Base-by-base conservation (phyloP, 1,140 invertebrate species). In the Oryzaephilus surinamensis region DNA sequence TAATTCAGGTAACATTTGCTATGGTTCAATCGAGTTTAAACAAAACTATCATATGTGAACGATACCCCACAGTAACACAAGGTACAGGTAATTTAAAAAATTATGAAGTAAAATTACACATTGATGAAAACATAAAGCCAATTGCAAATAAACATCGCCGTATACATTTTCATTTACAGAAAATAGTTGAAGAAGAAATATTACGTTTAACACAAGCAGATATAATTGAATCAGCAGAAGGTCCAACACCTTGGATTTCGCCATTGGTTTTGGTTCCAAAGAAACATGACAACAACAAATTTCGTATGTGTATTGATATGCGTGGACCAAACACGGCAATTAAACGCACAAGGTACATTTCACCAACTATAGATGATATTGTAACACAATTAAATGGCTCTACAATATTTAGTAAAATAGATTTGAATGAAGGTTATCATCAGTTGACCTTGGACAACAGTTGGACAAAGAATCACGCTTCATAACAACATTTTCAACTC, bases 251-350 rank as follows among this genome's bases (percentile, higher is more conserved):
- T 10, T 64, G 59, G 58, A 45, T 63, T 16, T 61, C 59, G 15
- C 58, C 61, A 4, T 33, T 62, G 4, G 54, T 58, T 5, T 46
- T 52, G 6, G 45, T 56, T 6, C 19, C 52, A 2, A 63, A 58
- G 32, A 21, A 37, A 14, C 12, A 2, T 28, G 56, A 61, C 28
- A 27, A 43, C 21, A 46, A 35, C 5, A 46, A 50, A 20, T 29
- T 60, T 8, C 30, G 60, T n/a, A 24, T 65, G 14, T 62, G 59
- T 43, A 28, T 64, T 1, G 59, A 64, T 32, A 60, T 64, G 57
- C 38, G 60, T 14, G 12, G 40, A 24, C 59, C 55, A 1, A 60
- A 58, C 35, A 24, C 51, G 46, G 61, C 63, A 0, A 57, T 65
- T 5, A 12, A 46, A 31, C 30, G 54, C 20, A 51, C 58, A 35